Evolutionary conservation across 2,113 vertebrate genomes (phyloP).

Genomic region (Chaetodon auriga): DNA sequence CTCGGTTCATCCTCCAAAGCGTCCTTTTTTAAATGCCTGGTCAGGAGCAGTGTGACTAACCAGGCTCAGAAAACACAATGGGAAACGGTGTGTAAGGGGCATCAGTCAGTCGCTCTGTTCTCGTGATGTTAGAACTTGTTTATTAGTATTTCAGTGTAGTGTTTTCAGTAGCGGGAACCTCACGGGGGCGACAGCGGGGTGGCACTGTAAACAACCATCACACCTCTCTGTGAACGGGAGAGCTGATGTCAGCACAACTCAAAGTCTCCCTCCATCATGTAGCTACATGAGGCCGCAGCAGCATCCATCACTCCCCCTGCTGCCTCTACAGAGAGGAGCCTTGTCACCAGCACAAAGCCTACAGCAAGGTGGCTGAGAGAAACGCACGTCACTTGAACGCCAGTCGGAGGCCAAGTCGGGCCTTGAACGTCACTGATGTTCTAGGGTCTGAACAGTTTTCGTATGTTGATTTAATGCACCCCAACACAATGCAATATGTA

Average conservation of each 20-base stretch:
- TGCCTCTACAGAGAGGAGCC: conserved; percentile 60
- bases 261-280: conserved; percentile 82
- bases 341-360: conserved; percentile 48
- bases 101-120: conserved; percentile 52
- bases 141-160: conserved; percentile 33
- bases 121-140: conserved; percentile 32
- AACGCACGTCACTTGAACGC: conserved; percentile 47
- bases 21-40: not conserved
- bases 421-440: conserved; percentile 50
- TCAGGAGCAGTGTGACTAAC: not conserved
- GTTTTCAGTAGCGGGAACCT: conserved; percentile 48
- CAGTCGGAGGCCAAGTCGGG: conserved; percentile 40
- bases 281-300: conserved; percentile 74
- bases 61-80: conserved; percentile 6
- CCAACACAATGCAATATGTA: conserved; percentile 68
- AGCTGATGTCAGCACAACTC: conserved; percentile 84
- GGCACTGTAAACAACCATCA: conserved; percentile 82
- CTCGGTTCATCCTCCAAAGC: not conserved
- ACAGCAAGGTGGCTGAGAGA: conserved; percentile 48
- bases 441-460: conserved; percentile 57
- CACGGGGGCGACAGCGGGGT: conserved; percentile 60
- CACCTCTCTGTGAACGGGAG: conserved; percentile 77
- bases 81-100: conserved; percentile 23
- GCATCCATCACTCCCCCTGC: conserved; percentile 79
- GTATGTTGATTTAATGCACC: conserved; percentile 70